Evolutionary conservation across 2,888 invertebrate genomes (phyloP).

Genomic region (Bedellia somnulentella): DNA sequence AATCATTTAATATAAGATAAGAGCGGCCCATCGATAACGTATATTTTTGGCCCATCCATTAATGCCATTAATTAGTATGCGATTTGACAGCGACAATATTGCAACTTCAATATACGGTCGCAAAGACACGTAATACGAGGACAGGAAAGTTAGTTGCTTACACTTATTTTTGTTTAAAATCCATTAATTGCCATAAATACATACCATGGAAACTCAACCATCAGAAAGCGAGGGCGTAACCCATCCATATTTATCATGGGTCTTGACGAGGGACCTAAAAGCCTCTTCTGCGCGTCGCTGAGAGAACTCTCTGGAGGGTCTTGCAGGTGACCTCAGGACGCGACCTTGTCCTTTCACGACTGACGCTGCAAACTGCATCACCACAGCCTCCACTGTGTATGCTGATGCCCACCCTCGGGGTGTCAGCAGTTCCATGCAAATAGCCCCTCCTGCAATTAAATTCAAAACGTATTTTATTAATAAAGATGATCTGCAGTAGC

Average conservation of each 20-base stretch:
- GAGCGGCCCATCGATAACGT: too few relatives aligned
- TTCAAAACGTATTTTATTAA: background rate
- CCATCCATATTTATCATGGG: constrained; percentile 91
- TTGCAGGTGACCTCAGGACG: constrained; percentile 77
- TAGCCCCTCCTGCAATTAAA: constrained; percentile 67
- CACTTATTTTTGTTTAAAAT: too few relatives aligned
- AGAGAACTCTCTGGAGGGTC: constrained; percentile 77
- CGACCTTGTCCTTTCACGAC: constrained; percentile 87
- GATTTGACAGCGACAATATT: too few relatives aligned
- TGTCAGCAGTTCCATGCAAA: constrained; percentile 86
- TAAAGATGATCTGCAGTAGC: background rate
- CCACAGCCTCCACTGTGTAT: constrained; percentile 83
- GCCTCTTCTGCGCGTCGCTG: constrained; percentile 83
- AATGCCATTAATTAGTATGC: too few relatives aligned
- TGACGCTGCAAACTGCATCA: constrained; percentile 88
- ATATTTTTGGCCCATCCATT: too few relatives aligned
- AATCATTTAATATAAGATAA: too few relatives aligned
- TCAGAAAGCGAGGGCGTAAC: constrained; percentile 85
- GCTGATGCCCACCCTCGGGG: constrained; percentile 88
- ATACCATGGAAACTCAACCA: too few relatives aligned
- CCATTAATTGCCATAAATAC: too few relatives aligned
- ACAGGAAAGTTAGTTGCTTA: too few relatives aligned
- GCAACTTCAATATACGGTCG: too few relatives aligned
- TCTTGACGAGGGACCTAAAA: constrained; percentile 83
- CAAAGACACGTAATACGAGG: too few relatives aligned